Evolutionary conservation across 2,888 invertebrate species (phyloP), one percentile per base, ranked within the genome.

Genomic region (Ectropis crepuscularia): DNA sequence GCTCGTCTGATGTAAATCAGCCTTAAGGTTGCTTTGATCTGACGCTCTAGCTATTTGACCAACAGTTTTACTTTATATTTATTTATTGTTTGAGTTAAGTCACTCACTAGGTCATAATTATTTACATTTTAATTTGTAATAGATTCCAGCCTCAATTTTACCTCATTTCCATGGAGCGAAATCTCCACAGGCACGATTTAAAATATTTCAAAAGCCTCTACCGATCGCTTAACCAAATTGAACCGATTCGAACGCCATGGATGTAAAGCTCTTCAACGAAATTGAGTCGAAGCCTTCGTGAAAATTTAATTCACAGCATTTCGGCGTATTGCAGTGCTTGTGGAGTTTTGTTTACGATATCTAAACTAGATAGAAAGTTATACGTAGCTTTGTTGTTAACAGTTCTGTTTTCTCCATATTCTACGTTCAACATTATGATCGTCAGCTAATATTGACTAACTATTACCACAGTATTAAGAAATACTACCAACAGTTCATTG

Each of bases 191-290:
- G 16, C 16, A 28, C 6, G 38, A 39, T 47, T 47, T 55, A 63
- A 60, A 63, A 61, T 61, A 59, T 46, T 60, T 51, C 51, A 58
- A 61, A 58, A 57, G 61, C 61, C 55, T 65, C 55, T 55, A 48
- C 57, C 54, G 70, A 75, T 70, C 74, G 73, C 75, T 76, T 74
- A 72, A 68, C 69, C 67, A 74, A 76, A 76, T 76, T 75, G 76
- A 70, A 63, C 57, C 63, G 73, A 65, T 65, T 58, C 64, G 67
- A 67, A 72, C 61, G 57, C 65, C 68, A 63, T 53, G 58, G 57
- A 63, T 63, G 65, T 68, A 71, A 73, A 75, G 74, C 73, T 74
- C 74, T 76, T 71, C 57, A 73, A 57, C 57, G 69, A 69, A 73
- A 78, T 75, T 72, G 74, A 68, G 74, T 72, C 73, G 73, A 73